Evolutionary conservation across 2,888 invertebrate genomes (phyloP).

Genomic region (Drosophila ezoana): DNA sequence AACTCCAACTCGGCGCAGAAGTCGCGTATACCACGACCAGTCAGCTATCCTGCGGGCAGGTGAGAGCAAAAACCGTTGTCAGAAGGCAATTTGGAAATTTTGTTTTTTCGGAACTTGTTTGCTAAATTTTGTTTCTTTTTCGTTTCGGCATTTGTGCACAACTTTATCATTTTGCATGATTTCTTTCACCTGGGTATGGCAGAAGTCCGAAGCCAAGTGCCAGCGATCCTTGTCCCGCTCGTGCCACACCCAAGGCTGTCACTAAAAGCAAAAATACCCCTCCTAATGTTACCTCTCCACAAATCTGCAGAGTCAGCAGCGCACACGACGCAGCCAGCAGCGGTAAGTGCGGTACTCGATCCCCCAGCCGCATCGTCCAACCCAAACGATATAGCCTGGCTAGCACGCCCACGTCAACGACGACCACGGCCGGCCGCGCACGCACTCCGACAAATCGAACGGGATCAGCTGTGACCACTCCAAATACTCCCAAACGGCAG

Average conservation of each 20-base stretch:
- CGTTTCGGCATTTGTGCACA: slow-evolving; percentile 18
- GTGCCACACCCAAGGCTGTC: slow-evolving; percentile 63
- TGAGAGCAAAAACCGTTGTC: slow-evolving; percentile 58
- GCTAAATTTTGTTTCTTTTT: slow-evolving; percentile 51
- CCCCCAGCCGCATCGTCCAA: slow-evolving; percentile 84
- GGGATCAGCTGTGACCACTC: slow-evolving; percentile 70
- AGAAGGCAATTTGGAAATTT: slow-evolving; percentile 6
- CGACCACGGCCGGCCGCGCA: slow-evolving; percentile 68
- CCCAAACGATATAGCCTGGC: slow-evolving; percentile 84
- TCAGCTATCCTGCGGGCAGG: slow-evolving; percentile 85
- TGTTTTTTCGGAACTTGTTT: slow-evolving; percentile 33
- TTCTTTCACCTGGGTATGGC: slow-evolving; percentile 25
- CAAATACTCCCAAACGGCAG: slow-evolving; percentile 84
- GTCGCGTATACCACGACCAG: slow-evolving; percentile 85
- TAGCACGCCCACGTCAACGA: slow-evolving; percentile 52
- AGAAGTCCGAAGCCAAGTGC: slow-evolving; percentile 62
- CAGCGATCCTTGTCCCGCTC: slow-evolving; percentile 30
- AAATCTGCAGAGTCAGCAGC: slow-evolving; percentile 80
- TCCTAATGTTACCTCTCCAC: slow-evolving; percentile 77
- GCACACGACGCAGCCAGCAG: slow-evolving; percentile 72
- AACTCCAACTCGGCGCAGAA: slow-evolving; percentile 70
- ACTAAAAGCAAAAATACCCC: slow-evolving; percentile 57
- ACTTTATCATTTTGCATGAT: slow-evolving; percentile 57
- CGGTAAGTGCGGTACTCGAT: slow-evolving; percentile 74
- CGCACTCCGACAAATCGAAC: slow-evolving; percentile 80